Percentiles rank a stretch among this genome's conserved stretches.
Conservation (phyloP, 2,888 invertebrate genomes). For the Sminthurinus aureus region DNA sequence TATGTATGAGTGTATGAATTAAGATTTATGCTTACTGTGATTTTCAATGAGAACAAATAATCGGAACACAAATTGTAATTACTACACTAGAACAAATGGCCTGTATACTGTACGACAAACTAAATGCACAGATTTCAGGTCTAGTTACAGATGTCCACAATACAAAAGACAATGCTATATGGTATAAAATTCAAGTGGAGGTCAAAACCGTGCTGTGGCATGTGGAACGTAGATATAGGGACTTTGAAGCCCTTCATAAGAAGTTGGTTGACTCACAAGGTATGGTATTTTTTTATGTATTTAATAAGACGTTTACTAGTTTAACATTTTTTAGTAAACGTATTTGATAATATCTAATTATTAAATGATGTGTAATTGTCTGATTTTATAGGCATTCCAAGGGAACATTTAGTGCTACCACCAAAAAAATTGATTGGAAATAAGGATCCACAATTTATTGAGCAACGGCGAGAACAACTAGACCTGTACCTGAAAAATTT, state of each 20-base stretch:
- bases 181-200: constrained; percentile 59
- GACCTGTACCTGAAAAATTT: constrained; percentile 82
- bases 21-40: no score
- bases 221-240: constrained; percentile 85
- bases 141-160: constrained; percentile 52
- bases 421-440: constrained; percentile 94
- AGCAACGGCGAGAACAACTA: constrained; percentile 79
- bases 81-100: constrained; percentile 51
- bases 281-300: background rate
- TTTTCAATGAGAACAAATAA: no score
- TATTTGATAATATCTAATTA: no score
- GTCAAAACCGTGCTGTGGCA: constrained; percentile 75
- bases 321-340: background rate
- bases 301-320: background rate
- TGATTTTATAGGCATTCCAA: constrained; percentile 55
- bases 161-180: constrained; percentile 57
- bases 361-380: no score
- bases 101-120: constrained; percentile 49
- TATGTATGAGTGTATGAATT: no score
- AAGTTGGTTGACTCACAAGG: constrained; percentile 79
- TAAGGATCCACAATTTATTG: constrained; percentile 85
- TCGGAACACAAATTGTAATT: no score
- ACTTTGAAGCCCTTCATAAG: constrained; percentile 88
- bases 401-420: constrained; percentile 71
- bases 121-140: constrained; percentile 58